Evolutionary conservation across 1,140 invertebrate genomes (phyloP).

Genomic region (Caenorhabditis remanei): DNA sequence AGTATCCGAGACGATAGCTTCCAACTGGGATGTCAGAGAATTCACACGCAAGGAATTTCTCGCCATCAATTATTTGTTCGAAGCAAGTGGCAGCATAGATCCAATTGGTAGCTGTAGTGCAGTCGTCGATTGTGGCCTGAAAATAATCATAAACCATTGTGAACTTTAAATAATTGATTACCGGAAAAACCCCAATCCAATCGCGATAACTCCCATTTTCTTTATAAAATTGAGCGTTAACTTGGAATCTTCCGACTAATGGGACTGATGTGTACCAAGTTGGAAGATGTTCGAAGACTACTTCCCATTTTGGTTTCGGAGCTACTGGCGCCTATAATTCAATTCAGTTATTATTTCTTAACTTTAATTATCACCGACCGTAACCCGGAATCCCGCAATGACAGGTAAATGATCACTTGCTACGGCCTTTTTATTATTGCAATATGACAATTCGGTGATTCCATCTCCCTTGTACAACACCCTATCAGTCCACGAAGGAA

Average conservation of each 20-base stretch:
- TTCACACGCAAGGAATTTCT: conserved; percentile 62
- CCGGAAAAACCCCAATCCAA: conserved; percentile 65
- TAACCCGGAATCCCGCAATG: conserved; percentile 24
- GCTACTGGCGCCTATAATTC: not conserved
- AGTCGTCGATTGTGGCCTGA: conserved; percentile 58
- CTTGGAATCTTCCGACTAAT: conserved; percentile 61
- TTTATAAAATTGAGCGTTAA: conserved; percentile 44
- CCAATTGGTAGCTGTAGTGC: conserved; percentile 51
- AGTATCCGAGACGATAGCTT: conserved; percentile 62
- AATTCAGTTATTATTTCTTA: not conserved
- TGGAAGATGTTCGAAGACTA: conserved; percentile 59
- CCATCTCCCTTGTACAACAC: conserved; percentile 62
- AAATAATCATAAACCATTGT: not conserved
- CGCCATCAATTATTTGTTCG: conserved; percentile 45
- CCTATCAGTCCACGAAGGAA: conserved; percentile 66
- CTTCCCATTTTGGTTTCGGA: conserved; percentile 44
- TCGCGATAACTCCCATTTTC: conserved; percentile 63
- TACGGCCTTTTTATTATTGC: conserved; percentile 28
- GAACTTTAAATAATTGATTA: not conserved
- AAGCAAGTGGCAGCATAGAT: conserved; percentile 59
- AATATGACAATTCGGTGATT: conserved; percentile 32
- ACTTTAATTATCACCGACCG: not conserved
- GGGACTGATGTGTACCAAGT: conserved; percentile 64
- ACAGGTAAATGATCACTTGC: conserved; percentile 65
- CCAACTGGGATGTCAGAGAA: conserved; percentile 59